Evolutionary conservation across 2,888 invertebrate genomes (phyloP).

Genomic region (Apamea monoglypha): DNA sequence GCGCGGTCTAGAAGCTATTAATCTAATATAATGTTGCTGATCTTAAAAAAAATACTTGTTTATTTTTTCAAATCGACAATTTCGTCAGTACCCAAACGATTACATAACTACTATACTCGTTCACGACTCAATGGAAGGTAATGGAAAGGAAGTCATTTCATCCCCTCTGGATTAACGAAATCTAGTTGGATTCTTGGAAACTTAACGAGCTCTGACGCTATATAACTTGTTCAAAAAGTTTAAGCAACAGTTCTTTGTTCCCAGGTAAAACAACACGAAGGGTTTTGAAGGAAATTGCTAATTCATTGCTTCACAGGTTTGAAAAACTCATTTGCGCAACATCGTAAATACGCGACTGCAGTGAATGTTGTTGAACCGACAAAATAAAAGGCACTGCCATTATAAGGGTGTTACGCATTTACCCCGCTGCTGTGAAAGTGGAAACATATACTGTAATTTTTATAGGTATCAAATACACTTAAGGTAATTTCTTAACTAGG

Average conservation of each 20-base stretch:
- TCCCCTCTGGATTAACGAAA: neutral
- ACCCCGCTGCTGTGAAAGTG: neutral
- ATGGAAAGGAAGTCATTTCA: constrained; percentile 2
- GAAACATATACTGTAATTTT: neutral
- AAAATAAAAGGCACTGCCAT: neutral
- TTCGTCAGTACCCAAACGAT: neutral
- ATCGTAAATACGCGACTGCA: neutral
- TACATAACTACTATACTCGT: neutral
- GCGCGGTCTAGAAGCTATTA: no score
- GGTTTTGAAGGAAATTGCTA: neutral
- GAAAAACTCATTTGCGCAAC: neutral
- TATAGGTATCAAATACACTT: neutral
- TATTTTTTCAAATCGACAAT: no score
- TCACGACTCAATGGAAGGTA: neutral
- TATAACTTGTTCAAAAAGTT: neutral
- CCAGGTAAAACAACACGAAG: neutral
- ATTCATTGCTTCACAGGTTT: neutral
- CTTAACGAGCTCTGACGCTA: neutral
- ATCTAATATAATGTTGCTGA: no score
- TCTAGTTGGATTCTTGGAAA: constrained; percentile 6
- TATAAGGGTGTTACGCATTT: no score
- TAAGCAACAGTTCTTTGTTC: neutral
- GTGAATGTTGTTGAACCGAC: no score
- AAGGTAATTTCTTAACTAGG: neutral
- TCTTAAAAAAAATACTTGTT: no score